Percentiles rank a stretch among this genome's conserved stretches.
phyloP scores from a whole-genome alignment of 2,888 invertebrate genomes.

The Leptura quadrifasciata region DNA sequence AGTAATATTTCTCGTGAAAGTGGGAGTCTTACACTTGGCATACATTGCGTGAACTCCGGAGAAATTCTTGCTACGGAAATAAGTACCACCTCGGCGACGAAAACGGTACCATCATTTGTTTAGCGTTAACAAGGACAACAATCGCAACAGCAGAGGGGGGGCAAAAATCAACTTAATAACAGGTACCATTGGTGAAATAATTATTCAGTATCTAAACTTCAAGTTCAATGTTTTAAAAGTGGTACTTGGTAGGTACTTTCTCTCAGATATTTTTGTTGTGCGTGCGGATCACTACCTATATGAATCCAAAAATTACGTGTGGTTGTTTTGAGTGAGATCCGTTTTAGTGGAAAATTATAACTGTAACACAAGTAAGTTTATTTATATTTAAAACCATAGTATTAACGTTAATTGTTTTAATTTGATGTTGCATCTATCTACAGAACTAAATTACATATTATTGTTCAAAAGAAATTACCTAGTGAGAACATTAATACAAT shows the following conservation, averaged over 20 bases:
- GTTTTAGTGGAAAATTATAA: background rate
- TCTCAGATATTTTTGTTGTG: background rate
- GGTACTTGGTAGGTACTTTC: constrained; percentile 8
- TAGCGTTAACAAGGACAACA: background rate
- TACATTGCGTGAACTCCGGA: constrained; percentile 34
- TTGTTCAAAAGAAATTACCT: too few species aligned
- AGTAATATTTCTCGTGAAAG: constrained; percentile 34
- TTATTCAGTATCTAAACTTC: constrained; percentile 25
- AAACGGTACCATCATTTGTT: constrained; percentile 26
- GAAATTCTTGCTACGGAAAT: constrained; percentile 33
- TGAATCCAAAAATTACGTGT: background rate
- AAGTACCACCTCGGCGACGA: constrained; percentile 19
- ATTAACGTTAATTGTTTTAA: too few species aligned
- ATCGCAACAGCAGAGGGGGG: constrained; percentile 4
- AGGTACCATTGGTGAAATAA: constrained; percentile 37
- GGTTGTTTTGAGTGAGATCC: background rate
- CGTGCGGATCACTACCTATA: background rate
- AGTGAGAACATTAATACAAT: too few species aligned
- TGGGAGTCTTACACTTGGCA: constrained; percentile 34
- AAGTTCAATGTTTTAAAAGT: constrained; percentile 30
- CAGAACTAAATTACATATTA: too few species aligned
- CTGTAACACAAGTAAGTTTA: constrained; percentile 17
- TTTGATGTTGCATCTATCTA: too few species aligned
- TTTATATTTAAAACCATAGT: background rate
- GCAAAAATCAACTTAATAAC: constrained; percentile 35